Evolutionary conservation across 2,797 vertebrate species (phyloP), one percentile per base, ranked within the genome.

Genomic region (Anableps anableps): DNA sequence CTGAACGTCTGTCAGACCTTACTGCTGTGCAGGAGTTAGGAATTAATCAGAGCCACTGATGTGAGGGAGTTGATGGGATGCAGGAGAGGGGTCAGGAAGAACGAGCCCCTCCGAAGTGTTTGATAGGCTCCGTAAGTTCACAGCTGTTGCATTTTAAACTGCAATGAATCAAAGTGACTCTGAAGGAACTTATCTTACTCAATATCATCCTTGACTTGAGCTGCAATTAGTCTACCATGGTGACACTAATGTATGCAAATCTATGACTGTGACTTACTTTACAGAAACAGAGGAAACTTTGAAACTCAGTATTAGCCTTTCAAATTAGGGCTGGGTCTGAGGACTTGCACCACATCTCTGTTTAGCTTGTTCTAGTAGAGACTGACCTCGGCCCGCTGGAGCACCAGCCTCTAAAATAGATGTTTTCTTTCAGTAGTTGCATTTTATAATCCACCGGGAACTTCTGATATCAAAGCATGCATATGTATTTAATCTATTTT

Each of bases 211-310:
- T 71, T 85, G 68, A 80, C 55, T 71, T 81, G 58, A 83, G 79
- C 75, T 76, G 72, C 76, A 81, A 76, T 85, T 55, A 71, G 79
- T 62, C 64, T 45, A 43, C 53, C 34, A 47, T 68, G 45, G 53
- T 68, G 85, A 74, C 79, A 80, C 58, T 79, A 86, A 84, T 75
- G 34, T 23, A 86, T 85, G 85, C 74, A 85, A 77, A 83, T 86
- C 23, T 83, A 83, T 80, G 77, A 78, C 41, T 70, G 34, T 48
- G 53, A 79, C 53, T 77, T 60, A 74, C 68, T 81, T 79, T 64
- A 84, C 16, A 60, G 58, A 26, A 60, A 73, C 50, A 66, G 38
- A 50, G 60, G 31, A 80, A 77, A 82, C 58, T 80, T 81, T 76
- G 45, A n/a, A 79, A 64, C n/a, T 53, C 48, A 10, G 21, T 34